Evolutionary conservation across 2,888 invertebrate species (phyloP).

Genomic region (Drosophila anomalata): DNA sequence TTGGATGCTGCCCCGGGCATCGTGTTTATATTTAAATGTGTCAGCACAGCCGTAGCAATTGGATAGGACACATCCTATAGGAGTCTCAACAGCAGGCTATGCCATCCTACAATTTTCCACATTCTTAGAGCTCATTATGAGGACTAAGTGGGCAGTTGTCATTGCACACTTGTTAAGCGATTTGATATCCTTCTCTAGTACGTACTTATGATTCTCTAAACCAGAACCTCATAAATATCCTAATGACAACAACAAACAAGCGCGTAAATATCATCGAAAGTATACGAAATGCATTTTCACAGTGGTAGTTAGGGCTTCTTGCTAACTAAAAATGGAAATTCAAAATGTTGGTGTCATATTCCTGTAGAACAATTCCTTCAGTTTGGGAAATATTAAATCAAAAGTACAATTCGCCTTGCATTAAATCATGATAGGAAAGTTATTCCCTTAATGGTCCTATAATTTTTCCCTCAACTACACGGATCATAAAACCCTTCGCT

Average conservation of each 20-base stretch:
- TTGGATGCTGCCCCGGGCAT: constrained; percentile 58
- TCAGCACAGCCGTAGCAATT: constrained; percentile 61
- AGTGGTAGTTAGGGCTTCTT: constrained; percentile 42
- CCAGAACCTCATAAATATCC: constrained; percentile 55
- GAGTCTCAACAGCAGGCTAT: constrained; percentile 11
- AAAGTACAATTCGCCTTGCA: background rate
- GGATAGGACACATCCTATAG: constrained; percentile 64
- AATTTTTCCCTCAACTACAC: background rate
- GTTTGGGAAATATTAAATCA: background rate
- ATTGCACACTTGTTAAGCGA: constrained; percentile 60
- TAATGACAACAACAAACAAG: constrained; percentile 47
- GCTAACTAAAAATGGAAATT: constrained; percentile 30
- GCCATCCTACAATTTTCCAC: background rate
- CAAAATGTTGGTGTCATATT: constrained; percentile 40
- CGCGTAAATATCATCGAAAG: constrained; percentile 66
- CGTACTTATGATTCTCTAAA: constrained; percentile 20
- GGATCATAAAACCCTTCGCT: constrained; percentile 4
- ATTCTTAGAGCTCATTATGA: constrained; percentile 62
- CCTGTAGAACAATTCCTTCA: background rate
- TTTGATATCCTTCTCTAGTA: constrained; percentile 26
- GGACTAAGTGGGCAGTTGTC: constrained; percentile 56
- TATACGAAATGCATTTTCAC: constrained; percentile 57
- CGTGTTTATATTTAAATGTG: constrained; percentile 76
- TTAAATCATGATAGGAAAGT: background rate
- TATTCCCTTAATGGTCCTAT: background rate